Conservation (phyloP, 2,113 vertebrate species). For the Orthonyx spaldingii region DNA sequence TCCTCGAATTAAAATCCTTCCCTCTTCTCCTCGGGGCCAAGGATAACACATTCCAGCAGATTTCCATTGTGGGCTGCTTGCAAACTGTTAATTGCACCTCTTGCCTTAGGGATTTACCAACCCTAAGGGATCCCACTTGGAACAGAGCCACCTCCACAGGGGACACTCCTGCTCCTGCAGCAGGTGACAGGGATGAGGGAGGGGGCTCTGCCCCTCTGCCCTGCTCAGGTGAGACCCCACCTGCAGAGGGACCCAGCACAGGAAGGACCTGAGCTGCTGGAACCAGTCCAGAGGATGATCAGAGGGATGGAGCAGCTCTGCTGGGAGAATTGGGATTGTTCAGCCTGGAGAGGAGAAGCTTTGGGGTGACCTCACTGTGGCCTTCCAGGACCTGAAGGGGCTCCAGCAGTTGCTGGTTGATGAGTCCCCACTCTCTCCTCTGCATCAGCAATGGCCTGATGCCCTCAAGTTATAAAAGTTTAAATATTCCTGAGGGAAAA, state of each 20-base stretch:
- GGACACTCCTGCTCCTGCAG: background rate
- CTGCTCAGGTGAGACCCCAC: background rate
- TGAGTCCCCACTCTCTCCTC: background rate
- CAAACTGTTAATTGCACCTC: background rate
- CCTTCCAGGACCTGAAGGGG: background rate
- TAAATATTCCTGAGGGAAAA: background rate
- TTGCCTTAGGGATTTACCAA: background rate
- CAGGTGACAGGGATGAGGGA: background rate
- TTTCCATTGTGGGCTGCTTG: background rate
- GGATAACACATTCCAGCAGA: background rate
- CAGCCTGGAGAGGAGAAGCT: background rate
- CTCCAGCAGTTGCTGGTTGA: background rate
- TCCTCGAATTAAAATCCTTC: background rate
- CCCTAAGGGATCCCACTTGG: background rate
- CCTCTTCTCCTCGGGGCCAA: background rate
- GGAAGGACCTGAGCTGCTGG: background rate
- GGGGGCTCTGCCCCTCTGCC: background rate
- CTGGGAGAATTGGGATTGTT: background rate
- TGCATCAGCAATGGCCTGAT: accelerated
- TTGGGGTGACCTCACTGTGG: accelerated
- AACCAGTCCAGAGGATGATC: background rate
- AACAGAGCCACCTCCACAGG: background rate
- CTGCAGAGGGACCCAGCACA: background rate
- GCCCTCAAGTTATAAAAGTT: background rate
- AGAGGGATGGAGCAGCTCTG: background rate